Conservation (phyloP, 1,140 invertebrate species). For the Mercenaria mercenaria region DNA sequence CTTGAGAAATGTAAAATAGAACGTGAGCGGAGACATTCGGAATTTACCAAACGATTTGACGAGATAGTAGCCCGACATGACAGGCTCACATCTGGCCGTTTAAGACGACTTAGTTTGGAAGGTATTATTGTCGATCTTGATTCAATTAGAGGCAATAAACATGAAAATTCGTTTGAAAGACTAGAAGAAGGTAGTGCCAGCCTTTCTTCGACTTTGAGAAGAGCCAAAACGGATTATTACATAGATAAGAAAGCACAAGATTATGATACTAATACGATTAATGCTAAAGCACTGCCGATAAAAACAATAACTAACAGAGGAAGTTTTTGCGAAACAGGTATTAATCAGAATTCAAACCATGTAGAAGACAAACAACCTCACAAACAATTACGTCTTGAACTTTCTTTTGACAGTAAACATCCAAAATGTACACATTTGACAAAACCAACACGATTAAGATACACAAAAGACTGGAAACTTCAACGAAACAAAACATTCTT, state of each 20-base stretch:
- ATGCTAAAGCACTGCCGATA: neutral
- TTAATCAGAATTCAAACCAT: neutral
- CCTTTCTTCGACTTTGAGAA: neutral
- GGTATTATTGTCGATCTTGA: conserved; percentile 4
- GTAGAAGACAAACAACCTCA: neutral
- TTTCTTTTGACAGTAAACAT: conserved; percentile 17
- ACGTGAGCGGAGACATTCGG: conserved; percentile 3
- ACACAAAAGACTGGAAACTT: neutral
- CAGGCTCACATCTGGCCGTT: neutral
- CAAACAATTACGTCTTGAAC: neutral
- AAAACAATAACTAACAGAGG: neutral
- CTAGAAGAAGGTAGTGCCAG: neutral
- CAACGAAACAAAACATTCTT: neutral
- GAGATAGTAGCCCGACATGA: neutral
- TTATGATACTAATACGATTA: neutral
- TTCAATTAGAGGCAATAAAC: neutral
- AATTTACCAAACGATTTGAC: neutral
- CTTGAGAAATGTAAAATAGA: neutral
- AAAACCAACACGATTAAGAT: neutral
- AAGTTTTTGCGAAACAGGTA: neutral
- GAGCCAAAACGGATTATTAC: neutral
- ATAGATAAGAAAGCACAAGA: neutral
- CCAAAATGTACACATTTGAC: neutral
- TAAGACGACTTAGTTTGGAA: neutral
- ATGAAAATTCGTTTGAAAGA: neutral